phyloP scores from a whole-genome alignment of 2,797 vertebrate genomes.

The Coendou prehensilis region DNA sequence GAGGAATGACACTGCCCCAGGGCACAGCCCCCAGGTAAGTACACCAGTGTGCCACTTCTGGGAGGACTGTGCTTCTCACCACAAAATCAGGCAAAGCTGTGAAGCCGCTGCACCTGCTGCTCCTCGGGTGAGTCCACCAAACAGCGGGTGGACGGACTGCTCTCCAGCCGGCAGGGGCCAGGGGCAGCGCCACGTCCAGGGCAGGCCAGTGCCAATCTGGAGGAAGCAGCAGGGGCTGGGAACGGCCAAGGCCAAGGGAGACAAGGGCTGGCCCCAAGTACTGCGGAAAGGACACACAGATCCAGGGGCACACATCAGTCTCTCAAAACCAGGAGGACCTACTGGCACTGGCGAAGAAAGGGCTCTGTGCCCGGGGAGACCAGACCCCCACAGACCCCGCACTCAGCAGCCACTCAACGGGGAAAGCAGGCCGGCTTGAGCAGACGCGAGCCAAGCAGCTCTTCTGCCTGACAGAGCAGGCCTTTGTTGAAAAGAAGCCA shows the following conservation, averaged over 20 bases:
- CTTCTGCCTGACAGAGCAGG: neutral
- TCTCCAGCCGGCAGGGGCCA: accelerated
- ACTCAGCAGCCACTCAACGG: neutral
- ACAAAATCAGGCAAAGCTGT: neutral
- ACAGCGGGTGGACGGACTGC: neutral
- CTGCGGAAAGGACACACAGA: neutral
- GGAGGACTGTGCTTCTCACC: neutral
- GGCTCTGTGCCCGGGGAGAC: neutral
- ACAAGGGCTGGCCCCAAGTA: neutral
- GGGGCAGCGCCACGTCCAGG: neutral
- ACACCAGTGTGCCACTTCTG: neutral
- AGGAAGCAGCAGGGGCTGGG: neutral
- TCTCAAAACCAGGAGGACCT: neutral
- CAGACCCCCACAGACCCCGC: neutral
- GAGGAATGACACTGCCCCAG: neutral
- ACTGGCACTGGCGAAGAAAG: neutral
- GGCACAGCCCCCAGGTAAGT: neutral
- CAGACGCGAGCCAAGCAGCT: neutral
- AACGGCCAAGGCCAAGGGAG: neutral
- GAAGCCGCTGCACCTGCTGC: neutral
- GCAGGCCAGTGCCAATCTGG: neutral
- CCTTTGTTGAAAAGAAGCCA: neutral
- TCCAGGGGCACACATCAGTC: neutral
- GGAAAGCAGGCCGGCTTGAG: neutral
- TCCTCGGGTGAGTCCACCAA: neutral